Evolutionary conservation across 2,113 vertebrate genomes (phyloP).

Genomic region (Myodes glareolus): DNA sequence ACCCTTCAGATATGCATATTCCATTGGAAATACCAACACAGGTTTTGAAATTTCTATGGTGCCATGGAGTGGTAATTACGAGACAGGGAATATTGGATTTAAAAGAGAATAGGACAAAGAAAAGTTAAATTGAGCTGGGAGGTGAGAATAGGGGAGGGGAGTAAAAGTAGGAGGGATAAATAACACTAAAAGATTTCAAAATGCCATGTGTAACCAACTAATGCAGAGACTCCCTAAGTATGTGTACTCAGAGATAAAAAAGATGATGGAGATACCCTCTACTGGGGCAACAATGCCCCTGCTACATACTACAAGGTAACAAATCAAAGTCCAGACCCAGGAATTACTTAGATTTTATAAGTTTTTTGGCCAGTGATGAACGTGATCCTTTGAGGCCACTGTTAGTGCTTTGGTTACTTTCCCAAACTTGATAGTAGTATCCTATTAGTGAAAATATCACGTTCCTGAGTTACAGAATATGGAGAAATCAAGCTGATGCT

Average conservation of each 20-base stretch:
- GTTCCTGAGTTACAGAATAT: not conserved
- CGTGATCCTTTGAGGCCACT: not conserved
- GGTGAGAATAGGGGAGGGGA: not conserved
- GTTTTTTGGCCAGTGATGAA: no score
- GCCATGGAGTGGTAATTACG: not conserved
- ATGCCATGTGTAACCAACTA: no score
- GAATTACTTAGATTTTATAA: not conserved
- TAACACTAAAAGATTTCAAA: not conserved
- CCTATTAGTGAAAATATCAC: not conserved
- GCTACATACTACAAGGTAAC: not conserved
- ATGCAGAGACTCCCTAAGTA: not conserved
- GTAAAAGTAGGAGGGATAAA: not conserved
- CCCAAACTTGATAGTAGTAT: not conserved
- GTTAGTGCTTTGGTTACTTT: not conserved
- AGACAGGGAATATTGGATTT: not conserved
- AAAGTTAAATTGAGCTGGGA: not conserved
- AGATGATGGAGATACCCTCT: not conserved
- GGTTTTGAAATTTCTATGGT: not conserved
- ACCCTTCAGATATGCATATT: not conserved
- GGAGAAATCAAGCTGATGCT: not conserved
- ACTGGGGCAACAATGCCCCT: not conserved
- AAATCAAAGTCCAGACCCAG: not conserved
- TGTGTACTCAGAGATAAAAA: not conserved
- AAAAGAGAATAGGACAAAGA: not conserved
- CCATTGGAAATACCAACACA: not conserved